Evolutionary conservation across 2,797 vertebrate genomes (phyloP).

Genomic region (Schizothorax lantsangensis): DNA sequence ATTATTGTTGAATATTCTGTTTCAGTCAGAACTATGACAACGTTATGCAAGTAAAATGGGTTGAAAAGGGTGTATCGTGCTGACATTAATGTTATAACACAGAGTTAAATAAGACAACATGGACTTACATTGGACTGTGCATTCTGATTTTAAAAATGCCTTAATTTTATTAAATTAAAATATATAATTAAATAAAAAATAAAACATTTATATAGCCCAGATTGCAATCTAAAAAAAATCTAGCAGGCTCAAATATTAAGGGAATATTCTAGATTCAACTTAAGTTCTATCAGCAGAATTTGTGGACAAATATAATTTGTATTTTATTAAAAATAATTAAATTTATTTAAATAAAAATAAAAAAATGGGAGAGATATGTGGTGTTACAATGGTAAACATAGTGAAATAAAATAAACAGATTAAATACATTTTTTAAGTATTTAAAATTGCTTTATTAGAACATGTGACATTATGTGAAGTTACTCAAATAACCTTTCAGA

Average conservation of each 20-base stretch:
- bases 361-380: not conserved
- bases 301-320: not conserved
- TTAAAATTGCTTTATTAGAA: not conserved
- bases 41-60: not conserved
- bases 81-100: not conserved
- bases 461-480: not conserved
- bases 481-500: not conserved
- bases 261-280: not conserved
- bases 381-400: not conserved
- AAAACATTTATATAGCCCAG: not conserved
- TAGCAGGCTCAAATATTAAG: not conserved
- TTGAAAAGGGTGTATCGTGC: not conserved
- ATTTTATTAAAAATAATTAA: not conserved
- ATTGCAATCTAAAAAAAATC: not conserved
- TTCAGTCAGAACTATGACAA: not conserved
- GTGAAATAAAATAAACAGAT: not conserved
- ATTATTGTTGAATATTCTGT: not conserved
- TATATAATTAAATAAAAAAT: not conserved
- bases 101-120: not conserved
- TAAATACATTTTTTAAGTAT: not conserved
- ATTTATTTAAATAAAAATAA: no score
- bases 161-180: not conserved
- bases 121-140: not conserved
- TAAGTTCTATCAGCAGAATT: not conserved
- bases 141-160: not conserved